Evolutionary conservation across 2,113 vertebrate genomes (phyloP).

Genomic region (Prionailurus viverrinus): DNA sequence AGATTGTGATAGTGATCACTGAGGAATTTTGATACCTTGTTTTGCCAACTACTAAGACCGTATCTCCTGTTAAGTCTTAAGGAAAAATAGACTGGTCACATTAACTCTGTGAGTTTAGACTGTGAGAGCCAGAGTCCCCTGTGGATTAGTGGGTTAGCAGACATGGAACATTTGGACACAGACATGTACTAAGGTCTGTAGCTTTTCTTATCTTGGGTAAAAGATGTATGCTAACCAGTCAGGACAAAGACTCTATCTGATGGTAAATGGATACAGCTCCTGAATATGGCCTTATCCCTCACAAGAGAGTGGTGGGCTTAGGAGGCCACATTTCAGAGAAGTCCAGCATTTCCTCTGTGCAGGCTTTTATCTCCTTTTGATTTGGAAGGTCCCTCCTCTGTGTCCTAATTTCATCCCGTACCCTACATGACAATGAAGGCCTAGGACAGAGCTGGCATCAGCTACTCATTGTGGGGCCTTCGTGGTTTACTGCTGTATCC

Average conservation of each 20-base stretch:
- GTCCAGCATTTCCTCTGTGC: not conserved
- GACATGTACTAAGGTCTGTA: not conserved
- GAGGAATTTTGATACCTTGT: not conserved
- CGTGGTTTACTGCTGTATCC: not conserved
- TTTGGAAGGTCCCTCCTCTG: not conserved
- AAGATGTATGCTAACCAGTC: not conserved
- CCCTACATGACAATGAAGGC: not conserved
- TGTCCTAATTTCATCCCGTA: not conserved
- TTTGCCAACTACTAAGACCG: not conserved
- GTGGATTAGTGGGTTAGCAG: constrained; percentile 4
- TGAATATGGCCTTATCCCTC: not conserved
- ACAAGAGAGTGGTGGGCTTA: not conserved
- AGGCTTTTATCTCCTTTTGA: not conserved
- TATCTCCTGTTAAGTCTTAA: not conserved
- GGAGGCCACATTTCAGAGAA: not conserved
- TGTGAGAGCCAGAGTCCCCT: not conserved
- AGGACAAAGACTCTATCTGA: not conserved
- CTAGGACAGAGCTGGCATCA: not conserved
- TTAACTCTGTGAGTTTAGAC: not conserved
- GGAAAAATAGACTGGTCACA: not conserved
- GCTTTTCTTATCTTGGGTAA: not conserved
- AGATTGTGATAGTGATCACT: not conserved
- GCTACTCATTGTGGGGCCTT: not conserved
- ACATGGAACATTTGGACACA: not conserved
- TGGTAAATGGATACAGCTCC: not conserved